Evolutionary conservation across 2,797 vertebrate species (phyloP), one percentile per base, ranked within the genome.

Genomic region (Syngnathus acus): DNA sequence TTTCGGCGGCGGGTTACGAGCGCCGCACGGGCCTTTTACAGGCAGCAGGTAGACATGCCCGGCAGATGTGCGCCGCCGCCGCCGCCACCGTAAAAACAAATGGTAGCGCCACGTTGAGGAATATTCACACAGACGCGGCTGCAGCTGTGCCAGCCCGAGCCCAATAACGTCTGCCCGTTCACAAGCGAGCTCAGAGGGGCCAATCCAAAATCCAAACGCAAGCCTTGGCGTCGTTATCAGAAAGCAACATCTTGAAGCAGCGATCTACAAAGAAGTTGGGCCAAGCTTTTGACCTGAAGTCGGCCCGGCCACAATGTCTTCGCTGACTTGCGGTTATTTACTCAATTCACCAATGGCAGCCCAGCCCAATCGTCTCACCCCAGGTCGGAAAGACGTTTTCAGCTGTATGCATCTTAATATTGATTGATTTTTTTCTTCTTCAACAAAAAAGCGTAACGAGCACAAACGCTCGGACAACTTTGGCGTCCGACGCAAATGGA

Each of bases 81-180:
- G 1, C 26, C 32, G 32, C 32, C 32, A 32, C 32, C 88, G 90
- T 95, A 94, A 95, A 92, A 91, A 91, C 91, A 86, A 65, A 60
- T 74, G 16, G 90, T 90, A 89, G 90, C 89, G 89, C 91, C 69
- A 89, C 85, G 87, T 91, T 88, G 86, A 81, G 88, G 90, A 87
- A 92, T 91, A 91, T 64, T n/a, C 65, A 60, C 37, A 23, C 21
- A 26, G 40, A 13, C 68, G 26, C 80, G 83, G 85, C 91, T 92
- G 92, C 94, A 95, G 93, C 94, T 95, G 93, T 90, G 92, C 77
- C 84, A 86, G 87, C 93, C 92, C 93, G 95, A 94, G 94, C 90
- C 93, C 93, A 89, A 90, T 92, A 92, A 92, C 88, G 19, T 63
- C 66, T 61, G 72, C 73, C 74, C 59, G 11, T 73, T 81, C 69